These are phyloP conservation scores for Pteronura brasiliensis DNA, from an alignment of 2,113 vertebrate genomes.

Conservation along the genomic window DNA sequence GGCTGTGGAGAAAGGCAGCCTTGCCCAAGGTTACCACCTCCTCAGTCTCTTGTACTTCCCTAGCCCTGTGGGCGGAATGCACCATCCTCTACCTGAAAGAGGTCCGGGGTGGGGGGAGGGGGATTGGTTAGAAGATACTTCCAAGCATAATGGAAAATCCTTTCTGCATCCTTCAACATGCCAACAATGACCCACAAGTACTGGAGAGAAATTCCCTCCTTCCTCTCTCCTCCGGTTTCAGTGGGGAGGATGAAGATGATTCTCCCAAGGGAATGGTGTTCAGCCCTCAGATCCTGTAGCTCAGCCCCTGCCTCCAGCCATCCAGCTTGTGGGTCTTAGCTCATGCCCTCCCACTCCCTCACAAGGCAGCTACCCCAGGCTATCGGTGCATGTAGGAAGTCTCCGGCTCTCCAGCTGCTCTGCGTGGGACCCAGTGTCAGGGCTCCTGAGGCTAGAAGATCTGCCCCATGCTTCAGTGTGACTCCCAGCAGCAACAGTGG, in stretches of 20 bases:
- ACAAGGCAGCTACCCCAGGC: neutral
- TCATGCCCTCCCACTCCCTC: rapidly evolving
- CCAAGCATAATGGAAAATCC: neutral
- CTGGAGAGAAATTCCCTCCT: neutral
- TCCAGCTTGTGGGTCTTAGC: neutral
- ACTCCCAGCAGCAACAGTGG: neutral
- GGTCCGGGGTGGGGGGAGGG: rapidly evolving
- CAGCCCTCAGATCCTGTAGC: neutral
- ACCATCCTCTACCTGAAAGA: neutral
- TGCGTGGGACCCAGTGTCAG: neutral
- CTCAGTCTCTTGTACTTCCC: neutral
- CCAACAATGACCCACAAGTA: neutral
- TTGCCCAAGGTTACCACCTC: neutral
- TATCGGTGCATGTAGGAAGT: neutral
- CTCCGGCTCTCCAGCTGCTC: neutral
- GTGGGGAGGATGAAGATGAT: too few relatives aligned
- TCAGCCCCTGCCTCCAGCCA: neutral
- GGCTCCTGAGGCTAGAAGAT: neutral
- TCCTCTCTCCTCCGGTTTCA: rapidly evolving
- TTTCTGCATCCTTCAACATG: neutral
- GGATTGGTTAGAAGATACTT: neutral
- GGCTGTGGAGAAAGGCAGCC: neutral
- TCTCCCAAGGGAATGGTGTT: rapidly evolving
- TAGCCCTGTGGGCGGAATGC: neutral
- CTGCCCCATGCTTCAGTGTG: neutral